These are phyloP conservation scores for Sinella curviseta DNA, from an alignment of 1,140 invertebrate genomes.

Conservation along the genomic window DNA sequence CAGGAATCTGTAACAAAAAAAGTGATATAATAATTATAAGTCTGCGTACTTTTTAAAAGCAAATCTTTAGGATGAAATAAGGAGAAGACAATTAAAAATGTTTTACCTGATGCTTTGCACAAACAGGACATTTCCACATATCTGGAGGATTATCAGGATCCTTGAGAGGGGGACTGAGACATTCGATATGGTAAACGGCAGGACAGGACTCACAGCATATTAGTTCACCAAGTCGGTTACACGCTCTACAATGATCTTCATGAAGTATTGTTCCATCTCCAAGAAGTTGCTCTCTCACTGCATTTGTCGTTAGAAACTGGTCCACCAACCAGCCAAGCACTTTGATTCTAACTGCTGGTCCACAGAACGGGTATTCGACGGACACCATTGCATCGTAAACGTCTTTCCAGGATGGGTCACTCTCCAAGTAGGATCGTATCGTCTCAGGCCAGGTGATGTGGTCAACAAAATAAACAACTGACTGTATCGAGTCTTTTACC, in stretches of 20 bases:
- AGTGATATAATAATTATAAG: conserved; percentile 31
- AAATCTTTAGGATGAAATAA: background rate
- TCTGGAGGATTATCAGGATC: conserved; percentile 77
- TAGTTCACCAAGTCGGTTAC: conserved; percentile 90
- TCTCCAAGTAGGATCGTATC: conserved; percentile 82
- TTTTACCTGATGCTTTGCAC: conserved; percentile 80
- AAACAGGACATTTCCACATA: conserved; percentile 94
- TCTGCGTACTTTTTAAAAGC: background rate
- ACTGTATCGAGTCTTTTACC: conserved; percentile 94
- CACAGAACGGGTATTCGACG: conserved; percentile 86
- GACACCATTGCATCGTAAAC: conserved; percentile 55
- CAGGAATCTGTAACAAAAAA: conserved; percentile 61
- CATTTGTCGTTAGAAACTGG: conserved; percentile 90
- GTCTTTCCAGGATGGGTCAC: conserved; percentile 61
- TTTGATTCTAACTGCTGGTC: conserved; percentile 76
- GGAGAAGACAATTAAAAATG: conserved; percentile 13
- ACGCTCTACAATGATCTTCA: conserved; percentile 69
- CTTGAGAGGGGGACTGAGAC: conserved; percentile 84
- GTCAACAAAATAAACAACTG: conserved; percentile 87
- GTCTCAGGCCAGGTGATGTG: conserved; percentile 92
- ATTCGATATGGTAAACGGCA: conserved; percentile 93
- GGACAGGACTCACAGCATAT: conserved; percentile 96
- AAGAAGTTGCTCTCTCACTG: conserved; percentile 85
- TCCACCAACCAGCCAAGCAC: conserved; percentile 89
- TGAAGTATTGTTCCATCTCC: conserved; percentile 78